These are phyloP conservation scores for Scyliorhinus canicula DNA, from an alignment of 2,797 vertebrate species.

Conservation along the genomic window DNA sequence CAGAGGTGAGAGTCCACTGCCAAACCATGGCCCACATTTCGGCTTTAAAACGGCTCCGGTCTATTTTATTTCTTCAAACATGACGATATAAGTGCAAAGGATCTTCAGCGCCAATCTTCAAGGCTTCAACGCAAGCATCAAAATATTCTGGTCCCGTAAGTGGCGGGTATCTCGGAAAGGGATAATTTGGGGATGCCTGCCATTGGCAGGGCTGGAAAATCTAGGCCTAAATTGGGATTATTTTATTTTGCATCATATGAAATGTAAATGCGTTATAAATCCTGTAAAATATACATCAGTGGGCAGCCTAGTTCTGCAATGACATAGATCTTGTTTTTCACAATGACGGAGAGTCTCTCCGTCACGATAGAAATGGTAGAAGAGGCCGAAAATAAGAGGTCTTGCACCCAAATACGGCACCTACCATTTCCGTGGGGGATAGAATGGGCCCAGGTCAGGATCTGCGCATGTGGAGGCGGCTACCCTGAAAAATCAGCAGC, in stretches of 20 bases:
- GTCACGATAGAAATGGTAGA: too few relatives aligned
- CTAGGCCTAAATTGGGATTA: neutral
- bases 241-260: neutral
- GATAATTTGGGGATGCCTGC: too few relatives aligned
- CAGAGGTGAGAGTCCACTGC: neutral
- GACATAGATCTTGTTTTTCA: neutral
- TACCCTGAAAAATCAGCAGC: too few relatives aligned
- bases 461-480: too few relatives aligned
- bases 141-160: too few relatives aligned
- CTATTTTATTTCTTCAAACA: neutral
- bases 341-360: too few relatives aligned
- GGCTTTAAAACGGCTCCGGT: neutral
- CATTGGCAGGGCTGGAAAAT: too few relatives aligned
- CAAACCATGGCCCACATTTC: neutral
- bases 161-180: too few relatives aligned
- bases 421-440: too few relatives aligned
- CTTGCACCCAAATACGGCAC: too few relatives aligned
- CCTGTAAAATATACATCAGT: neutral
- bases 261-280: neutral
- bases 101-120: neutral
- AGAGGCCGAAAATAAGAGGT: too few relatives aligned
- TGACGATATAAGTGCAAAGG: neutral
- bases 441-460: too few relatives aligned
- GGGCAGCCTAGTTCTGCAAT: neutral
- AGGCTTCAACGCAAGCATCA: neutral